Evolutionary conservation across 2,888 invertebrate genomes (phyloP).

Genomic region (Catocala nupta): DNA sequence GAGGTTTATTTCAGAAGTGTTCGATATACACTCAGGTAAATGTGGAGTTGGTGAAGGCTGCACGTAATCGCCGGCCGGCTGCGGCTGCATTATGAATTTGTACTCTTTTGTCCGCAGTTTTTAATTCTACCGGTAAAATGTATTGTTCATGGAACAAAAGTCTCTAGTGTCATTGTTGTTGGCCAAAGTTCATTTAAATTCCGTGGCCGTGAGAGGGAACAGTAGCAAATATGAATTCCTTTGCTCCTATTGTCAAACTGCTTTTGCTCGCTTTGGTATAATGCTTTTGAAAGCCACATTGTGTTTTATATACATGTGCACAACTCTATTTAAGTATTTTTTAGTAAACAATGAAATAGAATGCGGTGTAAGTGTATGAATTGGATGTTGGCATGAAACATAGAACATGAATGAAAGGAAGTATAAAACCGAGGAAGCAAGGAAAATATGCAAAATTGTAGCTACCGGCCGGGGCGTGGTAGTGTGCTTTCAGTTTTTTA

Average conservation of each 20-base stretch:
- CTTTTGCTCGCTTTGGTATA: conserved; percentile 77
- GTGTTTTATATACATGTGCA: conserved; percentile 61
- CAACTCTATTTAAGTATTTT: conserved; percentile 42
- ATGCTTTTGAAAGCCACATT: conserved; percentile 76
- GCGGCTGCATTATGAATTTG: conserved; percentile 84
- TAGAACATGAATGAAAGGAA: conserved; percentile 22
- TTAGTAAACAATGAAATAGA: conserved; percentile 34
- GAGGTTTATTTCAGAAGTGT: conserved; percentile 3
- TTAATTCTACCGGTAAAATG: conserved; percentile 86
- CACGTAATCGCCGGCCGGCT: conserved; percentile 68
- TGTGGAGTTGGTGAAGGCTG: conserved; percentile 26
- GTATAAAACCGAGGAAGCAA: conserved; percentile 16
- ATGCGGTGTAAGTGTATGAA: conserved; percentile 26
- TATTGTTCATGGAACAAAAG: conserved; percentile 86
- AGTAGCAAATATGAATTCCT: conserved; percentile 86
- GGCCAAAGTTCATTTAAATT: conserved; percentile 87
- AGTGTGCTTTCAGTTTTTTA: background rate
- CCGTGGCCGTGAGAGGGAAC: conserved; percentile 83
- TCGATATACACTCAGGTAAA: conserved; percentile 2
- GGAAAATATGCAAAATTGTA: conserved; percentile 15
- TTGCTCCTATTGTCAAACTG: conserved; percentile 83
- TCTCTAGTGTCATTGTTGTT: conserved; percentile 85
- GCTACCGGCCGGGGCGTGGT: background rate
- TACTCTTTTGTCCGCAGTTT: conserved; percentile 84
- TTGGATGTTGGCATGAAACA: conserved; percentile 18